Evolutionary conservation across 2,888 invertebrate species (phyloP).

Genomic region (Pseudococcus longispinus): DNA sequence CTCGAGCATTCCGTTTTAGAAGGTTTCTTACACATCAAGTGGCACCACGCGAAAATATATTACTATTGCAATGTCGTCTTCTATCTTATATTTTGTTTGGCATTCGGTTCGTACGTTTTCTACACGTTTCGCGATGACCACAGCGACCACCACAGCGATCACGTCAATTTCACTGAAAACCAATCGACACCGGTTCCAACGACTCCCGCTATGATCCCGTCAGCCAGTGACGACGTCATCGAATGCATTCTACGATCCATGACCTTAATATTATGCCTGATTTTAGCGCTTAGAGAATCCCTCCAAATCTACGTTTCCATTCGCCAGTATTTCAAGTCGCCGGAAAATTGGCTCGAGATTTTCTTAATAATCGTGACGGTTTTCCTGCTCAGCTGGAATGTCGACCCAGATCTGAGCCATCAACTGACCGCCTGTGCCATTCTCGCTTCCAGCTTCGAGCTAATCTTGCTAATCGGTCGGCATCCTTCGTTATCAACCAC

Average conservation of each 20-base stretch:
- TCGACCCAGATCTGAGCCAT: not conserved
- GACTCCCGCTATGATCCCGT: not conserved
- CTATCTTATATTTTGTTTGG: conserved; percentile 73
- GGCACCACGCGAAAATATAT: conserved; percentile 77
- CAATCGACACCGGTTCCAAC: too few species aligned
- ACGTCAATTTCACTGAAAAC: too few species aligned
- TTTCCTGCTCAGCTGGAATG: conserved; percentile 65
- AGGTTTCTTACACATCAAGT: conserved; percentile 81
- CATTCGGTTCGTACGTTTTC: conserved; percentile 75
- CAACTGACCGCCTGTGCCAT: conserved; percentile 72
- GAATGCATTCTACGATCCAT: not conserved
- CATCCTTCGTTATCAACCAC: conserved; percentile 81
- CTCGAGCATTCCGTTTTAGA: conserved; percentile 81
- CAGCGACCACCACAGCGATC: conserved; percentile 39
- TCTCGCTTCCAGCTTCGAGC: conserved; percentile 76
- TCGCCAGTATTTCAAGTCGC: conserved; percentile 70
- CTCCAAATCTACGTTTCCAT: conserved; percentile 77
- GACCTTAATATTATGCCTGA: too few species aligned
- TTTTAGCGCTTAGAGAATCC: conserved; percentile 68
- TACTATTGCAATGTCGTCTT: conserved; percentile 77
- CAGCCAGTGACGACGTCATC: not conserved
- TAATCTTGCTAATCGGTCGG: conserved; percentile 79
- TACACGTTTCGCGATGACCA: conserved; percentile 60
- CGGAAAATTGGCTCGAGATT: conserved; percentile 80
- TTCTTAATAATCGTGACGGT: conserved; percentile 71